These are phyloP conservation scores for Myotis pilosus DNA, from an alignment of 2,797 vertebrate genomes.

Conservation along the genomic window DNA sequence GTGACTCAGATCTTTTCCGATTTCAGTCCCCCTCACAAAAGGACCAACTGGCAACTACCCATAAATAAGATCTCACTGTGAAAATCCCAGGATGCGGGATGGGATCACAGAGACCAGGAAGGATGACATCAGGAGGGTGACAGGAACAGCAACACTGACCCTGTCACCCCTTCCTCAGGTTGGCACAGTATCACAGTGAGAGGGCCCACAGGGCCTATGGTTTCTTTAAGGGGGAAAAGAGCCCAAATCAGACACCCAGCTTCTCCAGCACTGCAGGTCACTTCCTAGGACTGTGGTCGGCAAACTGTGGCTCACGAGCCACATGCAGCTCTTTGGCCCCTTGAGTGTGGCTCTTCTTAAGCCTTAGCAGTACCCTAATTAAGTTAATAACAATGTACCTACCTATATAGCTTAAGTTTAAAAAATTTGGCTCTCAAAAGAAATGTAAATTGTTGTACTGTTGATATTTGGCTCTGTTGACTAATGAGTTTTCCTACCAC, in stretches of 20 bases:
- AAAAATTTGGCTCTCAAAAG: no score
- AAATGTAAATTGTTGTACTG: no score
- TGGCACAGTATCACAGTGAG: background rate
- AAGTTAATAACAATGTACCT: no score
- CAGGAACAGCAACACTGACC: background rate
- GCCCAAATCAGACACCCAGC: background rate
- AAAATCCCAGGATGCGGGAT: background rate
- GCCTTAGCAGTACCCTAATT: no score
- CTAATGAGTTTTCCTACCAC: no score
- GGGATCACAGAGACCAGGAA: background rate
- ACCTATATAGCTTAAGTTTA: no score
- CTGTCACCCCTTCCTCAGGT: accelerated
- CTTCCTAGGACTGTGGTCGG: background rate
- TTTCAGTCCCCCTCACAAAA: background rate
- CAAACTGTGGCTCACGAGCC: no score
- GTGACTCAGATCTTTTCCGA: background rate
- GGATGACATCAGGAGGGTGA: background rate
- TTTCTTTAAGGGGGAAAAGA: background rate
- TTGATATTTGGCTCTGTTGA: no score
- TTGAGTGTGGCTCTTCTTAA: no score
- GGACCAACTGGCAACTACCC: background rate
- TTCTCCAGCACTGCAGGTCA: background rate
- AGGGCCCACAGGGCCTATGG: background rate
- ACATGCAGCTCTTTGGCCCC: no score
- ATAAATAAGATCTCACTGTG: background rate